Evolutionary conservation across 2,113 vertebrate species (phyloP), one percentile per base, ranked within the genome.

Genomic region (Marmota flaviventris): DNA sequence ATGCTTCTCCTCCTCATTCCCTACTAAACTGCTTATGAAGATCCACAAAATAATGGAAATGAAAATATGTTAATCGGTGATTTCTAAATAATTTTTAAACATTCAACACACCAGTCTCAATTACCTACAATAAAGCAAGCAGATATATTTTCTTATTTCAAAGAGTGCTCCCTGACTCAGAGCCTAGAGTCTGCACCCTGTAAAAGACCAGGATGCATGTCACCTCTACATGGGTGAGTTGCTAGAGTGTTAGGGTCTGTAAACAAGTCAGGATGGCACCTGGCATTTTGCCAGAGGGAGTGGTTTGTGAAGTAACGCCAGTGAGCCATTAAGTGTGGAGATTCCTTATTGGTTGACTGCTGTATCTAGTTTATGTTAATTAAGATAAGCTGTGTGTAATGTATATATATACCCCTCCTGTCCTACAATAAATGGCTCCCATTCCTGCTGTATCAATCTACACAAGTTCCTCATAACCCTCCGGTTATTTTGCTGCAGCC

Each of bases 181-280:
- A 75, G 4, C n/a, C 42, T 53, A 2, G 18, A 2, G 3, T n/a
- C 20, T 34, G 2, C 8, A 75, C 17, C 22, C 14, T 85, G 61
- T 9, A 25, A 69, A 69, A 34, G 45, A 77, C 4, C 13, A 37
- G 8, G 34, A 24, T 5, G 3, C 53, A 10, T 58, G 34, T 89
- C 5, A 14, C 11, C 8, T 6, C 32, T 32, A 8, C 0, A 3
- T 1, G 14, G 17, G 0, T 83, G 16, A 8, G 2, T 56, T 61
- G 25, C 75, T 70, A 39, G 39, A 39, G 39, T 39, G 39, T 39
- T 39, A 39, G 39, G 39, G 39, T 39, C 39, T 39, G 39, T 39
- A 39, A 39, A 39, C 39, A 39, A 39, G 39, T 39, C 39, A 39
- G 39, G 39, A 39, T 39, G 39, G 39, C 3, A 4, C 39, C 39